Evolutionary conservation across 1,140 invertebrate genomes (phyloP), one percentile per base, ranked within the genome.

Genomic region (Drosophila bocki): DNA sequence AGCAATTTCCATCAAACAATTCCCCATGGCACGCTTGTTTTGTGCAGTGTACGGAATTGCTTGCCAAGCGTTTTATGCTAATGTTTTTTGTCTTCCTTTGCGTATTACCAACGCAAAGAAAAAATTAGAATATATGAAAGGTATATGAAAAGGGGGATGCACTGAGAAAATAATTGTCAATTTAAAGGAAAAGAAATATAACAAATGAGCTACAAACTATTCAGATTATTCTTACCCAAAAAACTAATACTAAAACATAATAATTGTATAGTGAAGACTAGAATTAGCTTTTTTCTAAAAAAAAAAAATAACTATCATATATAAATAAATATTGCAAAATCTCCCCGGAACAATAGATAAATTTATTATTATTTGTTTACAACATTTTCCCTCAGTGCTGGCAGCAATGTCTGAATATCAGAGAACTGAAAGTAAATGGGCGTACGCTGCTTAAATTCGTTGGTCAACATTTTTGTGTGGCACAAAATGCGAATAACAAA

Each of bases 401-500:
- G 1, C 8, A 5, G 47, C 51, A 37, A 22, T 50, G 45, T 60
- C 75, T 74, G 77, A 85, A 81, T 76, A 79, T 87, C 75, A 79
- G 82, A 76, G 62, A 42, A 29, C 51, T 33, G 41, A 29, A 69
- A 80, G 63, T 70, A 74, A 88, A 80, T 80, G 83, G 83, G 58
- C 71, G 63, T 62, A 37, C 51, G 62, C 59, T 41, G 80, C 79
- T 80, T 83, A 83, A 83, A 80, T 80, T 80, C 70, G 80, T 50
- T 72, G 70, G 69, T 82, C 75, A 78, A 79, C 79, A 83, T 72
- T 87, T 78, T 65, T 87, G 82, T 47, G 75, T 47, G 75, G 70
- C 65, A 69, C 63, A 67, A 72, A 75, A 62, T 60, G 64, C 45
- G 59, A 37, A 78, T 61, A 82, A 47, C 59, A 54, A 59, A 48